Evolutionary conservation across 1,140 invertebrate species (phyloP), one percentile per base, ranked within the genome.

Genomic region (Eupristina koningsbergeri): DNA sequence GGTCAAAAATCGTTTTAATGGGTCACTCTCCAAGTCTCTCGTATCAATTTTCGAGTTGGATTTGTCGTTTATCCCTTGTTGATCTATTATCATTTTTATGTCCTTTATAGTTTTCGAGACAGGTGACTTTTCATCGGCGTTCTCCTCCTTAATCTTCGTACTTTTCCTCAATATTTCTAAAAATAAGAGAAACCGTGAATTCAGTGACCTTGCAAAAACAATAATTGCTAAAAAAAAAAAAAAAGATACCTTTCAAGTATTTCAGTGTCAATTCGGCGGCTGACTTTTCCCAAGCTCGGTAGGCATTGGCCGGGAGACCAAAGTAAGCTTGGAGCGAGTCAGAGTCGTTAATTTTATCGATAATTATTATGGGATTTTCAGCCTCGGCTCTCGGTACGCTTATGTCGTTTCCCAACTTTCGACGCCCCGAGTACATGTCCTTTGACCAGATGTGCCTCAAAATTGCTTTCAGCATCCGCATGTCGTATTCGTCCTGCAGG

Each of bases 401-500:
- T 26, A 93, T 89, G 13, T 93, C 89, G 8, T 93, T 93, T 0
- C 95, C 90, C 0, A 94, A 91, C 87, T 91, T 94, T 90, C 93
- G 93, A 82, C 93, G 91, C 81, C 94, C 94, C 78, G 93, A 94
- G 67, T 95, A 90, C 19, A 95, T 88, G 90, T 94, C 90, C 89
- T 93, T 87, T 67, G 91, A 94, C 91, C 98, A 98, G 87, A 96
- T 96, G 61, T 95, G 93, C n/a, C 92, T 89, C 3, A 98, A 89
- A 89, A 98, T 98, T 0, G 95, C 94, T 19, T 93, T 91, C 36
- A 99, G 89, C 3, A 97, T 95, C 69, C 94, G 91, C 77, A 94
- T 90, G 92, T 99, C 98, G 89, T 96, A 95, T 13, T 93, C 89
- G 87, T 97, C 97, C 89, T 98, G 97, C 13, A 99, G 94, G 64